Evolutionary conservation across 2,888 invertebrate genomes (phyloP).

Genomic region (Calephelis perditalis): DNA sequence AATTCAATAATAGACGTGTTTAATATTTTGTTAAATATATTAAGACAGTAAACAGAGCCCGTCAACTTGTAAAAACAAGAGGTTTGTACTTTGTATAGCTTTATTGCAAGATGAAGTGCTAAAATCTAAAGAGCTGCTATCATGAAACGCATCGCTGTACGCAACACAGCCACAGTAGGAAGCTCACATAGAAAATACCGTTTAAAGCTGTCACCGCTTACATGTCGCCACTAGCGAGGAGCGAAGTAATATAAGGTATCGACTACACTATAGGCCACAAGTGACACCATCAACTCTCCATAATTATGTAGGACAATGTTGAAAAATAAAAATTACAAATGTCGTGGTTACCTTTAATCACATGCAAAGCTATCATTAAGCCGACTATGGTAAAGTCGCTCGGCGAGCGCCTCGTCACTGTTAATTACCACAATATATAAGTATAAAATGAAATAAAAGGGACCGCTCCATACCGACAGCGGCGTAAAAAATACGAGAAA

Average conservation of each 20-base stretch:
- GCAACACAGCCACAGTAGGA: constrained; percentile 29
- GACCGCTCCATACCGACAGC: constrained; percentile 72
- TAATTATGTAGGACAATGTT: constrained; percentile 38
- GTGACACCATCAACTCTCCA: constrained; percentile 29
- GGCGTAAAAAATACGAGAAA: constrained; percentile 75
- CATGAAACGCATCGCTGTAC: constrained; percentile 23
- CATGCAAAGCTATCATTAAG: constrained; percentile 74
- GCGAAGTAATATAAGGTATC: constrained; percentile 45
- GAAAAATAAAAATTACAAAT: constrained; percentile 62
- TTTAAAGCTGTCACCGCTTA: constrained; percentile 51
- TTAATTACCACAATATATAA: constrained; percentile 76
- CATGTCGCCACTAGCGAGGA: constrained; percentile 48
- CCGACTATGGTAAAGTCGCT: constrained; percentile 61
- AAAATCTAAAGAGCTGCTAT: constrained; percentile 20
- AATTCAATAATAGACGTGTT: too few relatives aligned
- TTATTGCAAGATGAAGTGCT: constrained; percentile 21
- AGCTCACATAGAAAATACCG: constrained; percentile 49
- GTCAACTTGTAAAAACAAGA: background rate
- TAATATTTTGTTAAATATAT: background rate
- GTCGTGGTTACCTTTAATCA: constrained; percentile 70
- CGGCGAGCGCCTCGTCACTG: constrained; percentile 71
- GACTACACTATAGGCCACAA: constrained; percentile 44
- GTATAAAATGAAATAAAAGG: constrained; percentile 66
- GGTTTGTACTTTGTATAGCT: constrained; percentile 11
- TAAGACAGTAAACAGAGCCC: background rate